Evolutionary conservation across 2,888 invertebrate genomes (phyloP).

Genomic region (Lymantria dispar): DNA sequence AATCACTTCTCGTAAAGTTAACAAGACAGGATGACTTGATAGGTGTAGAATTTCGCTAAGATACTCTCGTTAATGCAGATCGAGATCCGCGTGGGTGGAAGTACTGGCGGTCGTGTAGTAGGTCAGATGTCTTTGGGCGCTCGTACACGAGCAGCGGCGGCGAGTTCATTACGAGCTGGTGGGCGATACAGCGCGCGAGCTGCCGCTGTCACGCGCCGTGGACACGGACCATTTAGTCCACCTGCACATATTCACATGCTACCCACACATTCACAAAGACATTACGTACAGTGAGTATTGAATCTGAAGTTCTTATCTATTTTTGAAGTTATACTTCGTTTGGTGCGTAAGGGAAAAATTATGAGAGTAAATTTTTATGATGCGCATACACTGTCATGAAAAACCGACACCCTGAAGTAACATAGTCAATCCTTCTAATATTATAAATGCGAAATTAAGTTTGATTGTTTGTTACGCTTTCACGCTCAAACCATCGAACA

Average conservation of each 20-base stretch:
- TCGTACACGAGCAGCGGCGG: conserved; percentile 93
- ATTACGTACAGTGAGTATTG: conserved; percentile 71
- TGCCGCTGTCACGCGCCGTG: conserved; percentile 93
- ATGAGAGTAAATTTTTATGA: too few relatives aligned
- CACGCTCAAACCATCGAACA: too few relatives aligned
- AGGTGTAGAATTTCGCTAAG: neutral
- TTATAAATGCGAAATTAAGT: too few relatives aligned
- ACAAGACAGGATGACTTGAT: too few relatives aligned
- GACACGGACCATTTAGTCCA: conserved; percentile 93
- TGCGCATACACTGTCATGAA: too few relatives aligned
- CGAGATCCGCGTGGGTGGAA: conserved; percentile 67
- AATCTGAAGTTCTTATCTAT: too few relatives aligned
- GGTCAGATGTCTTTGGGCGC: conserved; percentile 94
- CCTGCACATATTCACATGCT: conserved; percentile 89
- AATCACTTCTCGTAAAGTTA: too few relatives aligned
- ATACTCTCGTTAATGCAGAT: conserved; percentile 44
- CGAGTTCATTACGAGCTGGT: conserved; percentile 93
- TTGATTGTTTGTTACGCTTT: too few relatives aligned
- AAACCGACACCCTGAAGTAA: too few relatives aligned
- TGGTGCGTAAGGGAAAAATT: too few relatives aligned
- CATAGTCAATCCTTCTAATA: too few relatives aligned
- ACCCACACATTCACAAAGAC: conserved; percentile 77
- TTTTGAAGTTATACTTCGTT: too few relatives aligned
- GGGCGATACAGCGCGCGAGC: conserved; percentile 94
- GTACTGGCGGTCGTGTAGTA: conserved; percentile 72